Evolutionary conservation across 2,888 invertebrate species (phyloP).

Genomic region (Sarcophaga rosellei): DNA sequence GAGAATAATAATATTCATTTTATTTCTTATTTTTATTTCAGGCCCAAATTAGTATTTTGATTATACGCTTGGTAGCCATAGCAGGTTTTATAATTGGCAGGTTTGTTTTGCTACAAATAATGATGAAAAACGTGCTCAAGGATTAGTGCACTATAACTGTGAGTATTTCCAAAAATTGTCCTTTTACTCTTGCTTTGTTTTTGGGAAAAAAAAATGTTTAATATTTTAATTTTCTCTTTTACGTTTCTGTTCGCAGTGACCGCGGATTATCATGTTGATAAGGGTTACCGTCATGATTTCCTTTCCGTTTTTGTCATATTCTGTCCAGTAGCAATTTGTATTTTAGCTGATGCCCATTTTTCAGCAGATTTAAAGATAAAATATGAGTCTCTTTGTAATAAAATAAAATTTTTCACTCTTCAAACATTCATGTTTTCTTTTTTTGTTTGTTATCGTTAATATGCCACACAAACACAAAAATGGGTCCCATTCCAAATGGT

Average conservation of each 20-base stretch:
- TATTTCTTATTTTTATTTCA: conserved; percentile 76
- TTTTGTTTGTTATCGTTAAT: conserved; percentile 21
- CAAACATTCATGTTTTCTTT: background rate
- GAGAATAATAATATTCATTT: background rate
- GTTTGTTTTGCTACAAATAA: conserved; percentile 90
- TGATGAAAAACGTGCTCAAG: conserved; percentile 87
- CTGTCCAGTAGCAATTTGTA: conserved; percentile 99
- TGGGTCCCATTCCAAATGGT: conserved; percentile 91
- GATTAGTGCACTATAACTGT: conserved; percentile 95
- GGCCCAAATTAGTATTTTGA: conserved; percentile 93
- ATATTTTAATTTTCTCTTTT: conserved; percentile 1
- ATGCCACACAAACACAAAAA: conserved; percentile 89
- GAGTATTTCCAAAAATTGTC: conserved; percentile 77
- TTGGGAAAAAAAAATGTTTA: conserved; percentile 18
- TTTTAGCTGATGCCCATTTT: conserved; percentile 98
- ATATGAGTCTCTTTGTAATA: background rate
- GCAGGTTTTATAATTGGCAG: conserved; percentile 94
- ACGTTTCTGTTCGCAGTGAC: conserved; percentile 83
- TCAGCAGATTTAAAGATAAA: conserved; percentile 96
- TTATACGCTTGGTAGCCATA: conserved; percentile 92
- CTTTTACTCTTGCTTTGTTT: background rate
- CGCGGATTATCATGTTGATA: conserved; percentile 89
- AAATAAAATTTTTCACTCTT: background rate
- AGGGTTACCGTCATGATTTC: conserved; percentile 91
- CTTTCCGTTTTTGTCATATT: conserved; percentile 98